phyloP scores from a whole-genome alignment of 2,113 vertebrate genomes.

The Indicator indicator region DNA sequence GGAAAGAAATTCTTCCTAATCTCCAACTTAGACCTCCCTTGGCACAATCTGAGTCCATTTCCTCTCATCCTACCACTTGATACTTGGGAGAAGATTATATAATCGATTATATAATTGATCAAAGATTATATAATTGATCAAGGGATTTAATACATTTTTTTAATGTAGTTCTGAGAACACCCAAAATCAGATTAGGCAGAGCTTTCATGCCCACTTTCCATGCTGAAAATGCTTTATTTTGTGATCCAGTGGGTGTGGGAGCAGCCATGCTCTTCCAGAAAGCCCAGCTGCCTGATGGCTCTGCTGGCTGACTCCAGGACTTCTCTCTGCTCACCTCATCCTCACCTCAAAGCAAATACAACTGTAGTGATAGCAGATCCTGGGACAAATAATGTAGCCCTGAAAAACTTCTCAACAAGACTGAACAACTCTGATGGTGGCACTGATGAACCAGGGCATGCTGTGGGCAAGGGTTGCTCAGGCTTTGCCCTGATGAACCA shows the following conservation, averaged over 20 bases:
- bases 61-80: too few species aligned
- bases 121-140: not conserved
- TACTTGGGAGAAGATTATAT: too few species aligned
- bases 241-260: not conserved
- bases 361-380: not conserved
- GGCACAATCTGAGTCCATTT: too few species aligned
- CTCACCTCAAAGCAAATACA: not conserved
- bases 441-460: too few species aligned
- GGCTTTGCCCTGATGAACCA: not conserved
- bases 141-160: conserved; percentile 5
- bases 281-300: too few species aligned
- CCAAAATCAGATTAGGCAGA: not conserved
- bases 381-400: not conserved
- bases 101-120: too few species aligned
- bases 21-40: too few species aligned
- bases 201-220: not conserved
- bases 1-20: too few species aligned
- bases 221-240: not conserved
- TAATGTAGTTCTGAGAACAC: not conserved
- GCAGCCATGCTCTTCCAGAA: not conserved
- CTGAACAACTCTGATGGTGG: not conserved
- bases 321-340: not conserved
- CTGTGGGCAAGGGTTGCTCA: not conserved
- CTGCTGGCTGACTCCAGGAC: not conserved
- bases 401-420: not conserved